Conservation (phyloP, 2,888 invertebrate genomes). For the Drosophila pseudotalamancana region DNA sequence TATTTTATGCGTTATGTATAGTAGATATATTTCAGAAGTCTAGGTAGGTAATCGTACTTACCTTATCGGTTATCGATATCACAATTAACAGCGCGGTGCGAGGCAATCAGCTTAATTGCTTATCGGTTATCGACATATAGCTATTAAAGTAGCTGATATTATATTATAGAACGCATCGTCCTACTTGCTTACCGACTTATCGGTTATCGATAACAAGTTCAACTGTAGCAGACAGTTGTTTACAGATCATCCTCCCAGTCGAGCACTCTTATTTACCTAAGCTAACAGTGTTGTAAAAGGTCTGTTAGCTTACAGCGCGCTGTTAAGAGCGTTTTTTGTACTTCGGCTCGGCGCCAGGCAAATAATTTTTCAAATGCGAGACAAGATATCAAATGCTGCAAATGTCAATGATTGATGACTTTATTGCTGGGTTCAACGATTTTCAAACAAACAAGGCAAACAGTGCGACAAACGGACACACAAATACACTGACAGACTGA, state of each 20-base stretch:
- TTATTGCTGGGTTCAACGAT: conserved; percentile 80
- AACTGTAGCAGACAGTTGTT: no score
- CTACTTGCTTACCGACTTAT: background rate
- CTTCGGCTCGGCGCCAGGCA: conserved; percentile 57
- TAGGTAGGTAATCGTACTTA: no score
- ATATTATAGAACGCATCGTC: background rate
- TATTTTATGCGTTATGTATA: no score
- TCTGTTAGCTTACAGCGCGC: conserved; percentile 19
- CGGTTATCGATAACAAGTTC: background rate
- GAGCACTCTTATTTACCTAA: background rate
- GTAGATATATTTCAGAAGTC: no score
- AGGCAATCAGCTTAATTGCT: no score
- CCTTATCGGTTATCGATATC: no score
- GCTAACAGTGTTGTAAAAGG: conserved; percentile 18
- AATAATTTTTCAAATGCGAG: conserved; percentile 67
- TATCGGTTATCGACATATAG: no score
- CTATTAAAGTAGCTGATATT: no score
- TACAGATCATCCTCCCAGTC: background rate
- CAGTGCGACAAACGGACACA: conserved; percentile 32
- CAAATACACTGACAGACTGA: background rate
- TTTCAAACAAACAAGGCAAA: conserved; percentile 70
- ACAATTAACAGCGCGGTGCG: no score
- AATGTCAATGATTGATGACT: conserved; percentile 82
- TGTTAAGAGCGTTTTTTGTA: conserved; percentile 28
- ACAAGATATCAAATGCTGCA: conserved; percentile 60